These are phyloP conservation scores for Calliopsis andreniformis DNA, from an alignment of 1,140 invertebrate species.

Conservation along the genomic window DNA sequence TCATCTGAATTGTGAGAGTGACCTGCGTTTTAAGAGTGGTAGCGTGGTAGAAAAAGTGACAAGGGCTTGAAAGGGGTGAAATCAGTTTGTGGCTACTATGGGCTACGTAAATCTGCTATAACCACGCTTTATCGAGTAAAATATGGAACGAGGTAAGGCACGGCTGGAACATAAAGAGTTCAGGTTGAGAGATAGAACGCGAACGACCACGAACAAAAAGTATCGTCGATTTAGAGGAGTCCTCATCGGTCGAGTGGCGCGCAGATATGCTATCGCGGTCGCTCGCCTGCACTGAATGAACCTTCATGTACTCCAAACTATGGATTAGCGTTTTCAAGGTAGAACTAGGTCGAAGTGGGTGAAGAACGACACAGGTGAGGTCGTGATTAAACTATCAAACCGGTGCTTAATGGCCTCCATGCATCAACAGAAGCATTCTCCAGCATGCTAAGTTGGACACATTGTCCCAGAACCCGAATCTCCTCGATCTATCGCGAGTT, in stretches of 20 bases:
- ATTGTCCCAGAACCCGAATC: constrained; percentile 14
- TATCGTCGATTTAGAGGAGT: background rate
- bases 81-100: background rate
- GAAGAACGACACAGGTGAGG: background rate
- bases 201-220: background rate
- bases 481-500: constrained; percentile 1
- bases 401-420: background rate
- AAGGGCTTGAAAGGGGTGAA: background rate
- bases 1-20: background rate
- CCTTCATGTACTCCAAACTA: background rate
- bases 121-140: constrained; percentile 74
- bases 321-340: background rate
- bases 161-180: constrained; percentile 63
- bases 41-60: background rate
- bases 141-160: constrained; percentile 70
- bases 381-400: constrained; percentile 38
- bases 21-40: background rate
- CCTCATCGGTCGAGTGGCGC: background rate
- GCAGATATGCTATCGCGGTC: too few species aligned
- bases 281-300: too few species aligned
- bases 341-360: background rate
- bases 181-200: background rate
- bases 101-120: constrained; percentile 49
- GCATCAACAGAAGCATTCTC: constrained; percentile 7
- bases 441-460: background rate